Conservation (phyloP, 2,888 invertebrate genomes). For the Hanleya hanleyi region DNA sequence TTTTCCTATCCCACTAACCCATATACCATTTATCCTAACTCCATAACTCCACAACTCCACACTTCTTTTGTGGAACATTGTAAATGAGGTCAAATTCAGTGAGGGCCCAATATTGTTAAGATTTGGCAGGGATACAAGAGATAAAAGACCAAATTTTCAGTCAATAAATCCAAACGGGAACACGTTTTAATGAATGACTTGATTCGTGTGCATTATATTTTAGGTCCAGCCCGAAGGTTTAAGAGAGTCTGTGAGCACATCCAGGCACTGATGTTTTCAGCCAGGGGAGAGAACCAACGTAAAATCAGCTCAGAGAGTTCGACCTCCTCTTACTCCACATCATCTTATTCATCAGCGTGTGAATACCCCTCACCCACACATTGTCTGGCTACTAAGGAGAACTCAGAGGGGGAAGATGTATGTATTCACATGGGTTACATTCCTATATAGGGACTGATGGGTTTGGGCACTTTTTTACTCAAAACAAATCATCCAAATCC, state of each 20-base stretch:
- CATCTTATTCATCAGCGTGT: constrained; percentile 33
- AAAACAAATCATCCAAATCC: too few species aligned
- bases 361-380: constrained; percentile 56
- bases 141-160: too few species aligned
- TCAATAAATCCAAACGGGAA: not conserved
- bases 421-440: too few species aligned
- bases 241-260: constrained; percentile 97
- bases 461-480: too few species aligned
- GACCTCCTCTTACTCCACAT: constrained; percentile 60
- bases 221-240: constrained; percentile 95
- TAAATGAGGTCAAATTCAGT: too few species aligned
- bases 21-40: too few species aligned
- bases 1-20: too few species aligned
- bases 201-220: constrained; percentile 36
- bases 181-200: not conserved
- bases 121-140: too few species aligned
- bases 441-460: too few species aligned
- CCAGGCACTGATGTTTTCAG: constrained; percentile 76
- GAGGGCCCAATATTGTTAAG: too few species aligned
- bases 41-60: too few species aligned
- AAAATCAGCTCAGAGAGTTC: constrained; percentile 71
- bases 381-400: constrained; percentile 51
- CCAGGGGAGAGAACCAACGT: constrained; percentile 62
- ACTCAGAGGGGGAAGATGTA: constrained; percentile 64
- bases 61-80: too few species aligned